A percentile compares a stretch with the other conserved stretches of the same genome.
These are phyloP conservation scores for Fabriciana adippe DNA, from an alignment of 2,888 invertebrate genomes.

Conservation along the genomic window DNA sequence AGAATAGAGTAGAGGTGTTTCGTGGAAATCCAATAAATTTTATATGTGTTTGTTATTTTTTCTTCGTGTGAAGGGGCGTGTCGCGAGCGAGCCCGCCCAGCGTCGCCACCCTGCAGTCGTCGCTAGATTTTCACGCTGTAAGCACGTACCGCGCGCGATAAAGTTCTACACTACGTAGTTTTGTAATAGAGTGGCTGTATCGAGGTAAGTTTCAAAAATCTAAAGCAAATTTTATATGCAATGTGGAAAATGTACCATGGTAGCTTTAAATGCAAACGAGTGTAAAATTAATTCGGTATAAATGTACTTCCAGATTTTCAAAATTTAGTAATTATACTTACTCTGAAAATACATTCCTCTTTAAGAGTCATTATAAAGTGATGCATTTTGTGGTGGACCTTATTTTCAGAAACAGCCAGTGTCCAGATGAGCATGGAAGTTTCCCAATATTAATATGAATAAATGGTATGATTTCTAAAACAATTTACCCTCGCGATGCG, in stretches of 20 bases:
- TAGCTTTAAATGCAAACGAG: too few relatives aligned
- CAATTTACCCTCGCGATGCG: conserved; percentile 31
- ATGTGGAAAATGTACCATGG: too few relatives aligned
- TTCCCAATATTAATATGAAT: conserved; percentile 36
- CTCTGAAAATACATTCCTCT: neutral
- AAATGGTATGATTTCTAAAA: conserved; percentile 38
- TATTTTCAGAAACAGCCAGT: conserved; percentile 37
- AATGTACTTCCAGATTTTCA: too few relatives aligned
- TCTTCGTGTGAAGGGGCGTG: conserved; percentile 61
- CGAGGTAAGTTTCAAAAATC: conserved; percentile 34
- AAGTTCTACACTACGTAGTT: conserved; percentile 31
- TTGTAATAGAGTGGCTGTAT: conserved; percentile 22
- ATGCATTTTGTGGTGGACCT: conserved; percentile 22
- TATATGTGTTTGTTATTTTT: conserved; percentile 35
- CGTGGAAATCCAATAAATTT: conserved; percentile 36
- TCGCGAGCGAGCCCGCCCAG: conserved; percentile 65
- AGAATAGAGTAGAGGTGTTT: conserved; percentile 32
- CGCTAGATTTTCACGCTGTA: conserved; percentile 45
- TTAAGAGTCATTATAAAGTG: conserved; percentile 1
- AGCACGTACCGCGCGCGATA: conserved; percentile 42
- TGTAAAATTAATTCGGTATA: too few relatives aligned
- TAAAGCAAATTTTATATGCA: too few relatives aligned
- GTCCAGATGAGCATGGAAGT: conserved; percentile 30
- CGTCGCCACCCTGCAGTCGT: conserved; percentile 55
- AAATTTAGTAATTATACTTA: too few relatives aligned